Conservation (phyloP, 2,888 invertebrate genomes). For the Diaphora mendica region DNA sequence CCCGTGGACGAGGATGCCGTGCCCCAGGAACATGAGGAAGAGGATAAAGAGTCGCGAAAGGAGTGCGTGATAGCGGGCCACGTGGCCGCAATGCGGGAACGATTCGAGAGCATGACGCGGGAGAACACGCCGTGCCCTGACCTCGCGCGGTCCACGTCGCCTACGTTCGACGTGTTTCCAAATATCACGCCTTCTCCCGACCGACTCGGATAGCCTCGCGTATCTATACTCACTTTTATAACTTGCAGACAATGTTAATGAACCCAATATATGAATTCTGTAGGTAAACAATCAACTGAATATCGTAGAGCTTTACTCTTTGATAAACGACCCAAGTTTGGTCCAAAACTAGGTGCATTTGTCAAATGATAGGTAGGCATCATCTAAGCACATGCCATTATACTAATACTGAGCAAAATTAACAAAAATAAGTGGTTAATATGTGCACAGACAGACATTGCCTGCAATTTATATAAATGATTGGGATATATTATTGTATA, state of each 20-base stretch:
- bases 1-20: conserved; percentile 33
- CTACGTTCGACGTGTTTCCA: conserved; percentile 68
- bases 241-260: conserved; percentile 8
- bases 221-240: background rate
- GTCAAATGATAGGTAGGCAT: background rate
- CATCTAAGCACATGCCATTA: background rate
- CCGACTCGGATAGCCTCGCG: conserved; percentile 59
- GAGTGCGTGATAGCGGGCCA: conserved; percentile 78
- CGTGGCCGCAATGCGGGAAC: conserved; percentile 83
- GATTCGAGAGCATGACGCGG: conserved; percentile 83
- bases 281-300: too few relatives aligned
- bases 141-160: conserved; percentile 64
- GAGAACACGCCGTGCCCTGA: conserved; percentile 79
- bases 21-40: conserved; percentile 55
- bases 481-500: background rate
- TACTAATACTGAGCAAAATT: background rate
- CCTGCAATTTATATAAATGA: conserved; percentile 2
- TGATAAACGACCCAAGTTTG: background rate
- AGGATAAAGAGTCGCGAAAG: conserved; percentile 53
- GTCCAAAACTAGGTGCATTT: background rate
- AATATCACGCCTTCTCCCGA: conserved; percentile 76
- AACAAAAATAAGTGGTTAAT: background rate
- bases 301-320: background rate
- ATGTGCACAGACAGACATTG: background rate
- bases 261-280: too few relatives aligned